Percentiles rank a stretch among this genome's conserved stretches.
phyloP scores from a whole-genome alignment of 1,140 invertebrate species.

The Cryptotermes secundus region DNA sequence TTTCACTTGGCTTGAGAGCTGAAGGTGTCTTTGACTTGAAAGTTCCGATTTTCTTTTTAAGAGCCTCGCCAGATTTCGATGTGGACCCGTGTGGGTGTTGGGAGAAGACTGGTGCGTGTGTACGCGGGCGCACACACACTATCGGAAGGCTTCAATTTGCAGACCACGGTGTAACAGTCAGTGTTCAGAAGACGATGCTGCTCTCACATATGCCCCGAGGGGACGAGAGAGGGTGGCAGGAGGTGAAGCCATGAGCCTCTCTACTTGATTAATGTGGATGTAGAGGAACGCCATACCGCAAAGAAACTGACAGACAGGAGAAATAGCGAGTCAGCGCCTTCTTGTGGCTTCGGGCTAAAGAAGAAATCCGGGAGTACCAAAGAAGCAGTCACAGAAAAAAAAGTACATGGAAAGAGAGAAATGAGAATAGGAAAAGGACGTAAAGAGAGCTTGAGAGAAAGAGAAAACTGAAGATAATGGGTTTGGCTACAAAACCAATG shows the following conservation, averaged over 20 bases:
- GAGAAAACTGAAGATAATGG: neutral
- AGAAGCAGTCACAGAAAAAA: slow-evolving; percentile 11
- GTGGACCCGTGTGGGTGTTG: neutral
- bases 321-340: slow-evolving; percentile 14
- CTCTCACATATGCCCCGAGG: neutral
- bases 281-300: neutral
- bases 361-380: slow-evolving; percentile 10
- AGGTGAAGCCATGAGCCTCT: neutral
- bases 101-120: neutral
- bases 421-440: neutral
- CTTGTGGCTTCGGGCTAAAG: neutral
- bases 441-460: neutral
- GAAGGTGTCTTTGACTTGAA: neutral
- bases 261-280: slow-evolving; percentile 16
- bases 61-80: neutral
- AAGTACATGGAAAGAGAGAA: neutral
- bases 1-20: neutral
- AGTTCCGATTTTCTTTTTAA: neutral
- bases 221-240: neutral
- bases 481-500: neutral
- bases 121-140: neutral
- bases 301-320: slow-evolving; percentile 15
- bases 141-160: neutral
- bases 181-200: neutral
- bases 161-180: neutral